Evolutionary conservation across 2,888 invertebrate genomes (phyloP), one percentile per base, ranked within the genome.

Genomic region (Archips xylosteana): DNA sequence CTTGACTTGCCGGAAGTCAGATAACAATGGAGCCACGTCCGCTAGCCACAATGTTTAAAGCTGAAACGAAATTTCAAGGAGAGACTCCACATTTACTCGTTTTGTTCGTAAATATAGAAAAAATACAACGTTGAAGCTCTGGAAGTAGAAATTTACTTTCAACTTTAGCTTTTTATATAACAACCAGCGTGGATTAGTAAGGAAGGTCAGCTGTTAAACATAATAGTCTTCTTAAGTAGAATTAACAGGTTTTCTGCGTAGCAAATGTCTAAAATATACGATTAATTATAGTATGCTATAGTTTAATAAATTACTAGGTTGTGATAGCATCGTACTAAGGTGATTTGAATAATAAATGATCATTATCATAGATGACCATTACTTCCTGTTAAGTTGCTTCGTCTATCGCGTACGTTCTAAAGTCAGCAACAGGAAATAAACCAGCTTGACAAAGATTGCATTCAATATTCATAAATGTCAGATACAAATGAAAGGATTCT

Each of bases 391-490:
- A 23, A 12, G 32, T 23, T 32, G 12, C 54, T 23, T 23, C 54
- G 23, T 9, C 23, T 9, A 6, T 54, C 54, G n/a, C 15, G 51
- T 51, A n/a, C 15, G 51, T 51, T n/a, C 13, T 13, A 54, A 54
- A 54, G 15, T 51, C 51, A 10, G 49, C n/a, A 12, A 57, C 10
- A 23, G 63, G 78, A 73, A 51, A 49, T 23, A 23, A 23, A 39
- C 57, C 23, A 36, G 45, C 39, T 57, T 57, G 57, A 67, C 66
- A 67, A 57, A 67, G 57, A 67, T 57, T 47, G 60, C 73, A 81
- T 85, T 84, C 80, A 83, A 85, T 82, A 83, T 87, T 85, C 81
- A 85, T 84, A 84, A 83, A 82, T 78, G 83, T 81, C 82, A 82
- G 81, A 79, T 80, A 76, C 75, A 82, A 85, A 83, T 82, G 77